Evolutionary conservation across 1,140 invertebrate genomes (phyloP).

Genomic region (Nephotettix cincticeps): DNA sequence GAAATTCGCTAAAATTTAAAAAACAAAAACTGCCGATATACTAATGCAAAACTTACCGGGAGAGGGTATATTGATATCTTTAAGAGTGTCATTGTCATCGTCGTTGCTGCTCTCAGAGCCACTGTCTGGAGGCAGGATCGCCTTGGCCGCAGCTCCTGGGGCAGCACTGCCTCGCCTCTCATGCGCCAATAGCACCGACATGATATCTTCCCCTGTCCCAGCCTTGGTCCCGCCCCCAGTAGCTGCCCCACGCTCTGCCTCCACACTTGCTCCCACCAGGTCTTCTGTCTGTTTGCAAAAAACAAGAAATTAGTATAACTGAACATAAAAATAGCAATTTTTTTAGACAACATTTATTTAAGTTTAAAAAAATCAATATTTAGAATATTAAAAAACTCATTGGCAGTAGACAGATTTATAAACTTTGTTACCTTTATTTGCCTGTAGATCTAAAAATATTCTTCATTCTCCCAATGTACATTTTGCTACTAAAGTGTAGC

Average conservation of each 20-base stretch:
- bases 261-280: conserved; percentile 36
- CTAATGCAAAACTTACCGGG: conserved; percentile 49
- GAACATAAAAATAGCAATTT: no score
- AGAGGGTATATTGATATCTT: conserved; percentile 38
- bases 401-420: no score
- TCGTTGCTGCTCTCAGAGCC: conserved; percentile 76
- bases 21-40: no score
- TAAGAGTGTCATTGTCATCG: conserved; percentile 48
- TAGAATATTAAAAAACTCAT: no score
- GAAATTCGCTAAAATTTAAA: no score
- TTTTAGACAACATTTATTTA: no score
- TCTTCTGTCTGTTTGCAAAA: conserved; percentile 39
- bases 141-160: conserved; percentile 35
- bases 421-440: no score
- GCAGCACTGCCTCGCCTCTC: conserved; percentile 66
- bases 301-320: no score
- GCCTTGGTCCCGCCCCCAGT: conserved; percentile 36
- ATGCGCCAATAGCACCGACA: conserved; percentile 86
- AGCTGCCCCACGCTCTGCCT: conserved; percentile 50
- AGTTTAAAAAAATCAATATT: no score
- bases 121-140: conserved; percentile 59
- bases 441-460: no score
- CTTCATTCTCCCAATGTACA: no score
- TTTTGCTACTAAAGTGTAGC: no score
- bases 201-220: conserved; percentile 78